phyloP scores from a whole-genome alignment of 2,797 vertebrate species.

The Crax fasciolata region DNA sequence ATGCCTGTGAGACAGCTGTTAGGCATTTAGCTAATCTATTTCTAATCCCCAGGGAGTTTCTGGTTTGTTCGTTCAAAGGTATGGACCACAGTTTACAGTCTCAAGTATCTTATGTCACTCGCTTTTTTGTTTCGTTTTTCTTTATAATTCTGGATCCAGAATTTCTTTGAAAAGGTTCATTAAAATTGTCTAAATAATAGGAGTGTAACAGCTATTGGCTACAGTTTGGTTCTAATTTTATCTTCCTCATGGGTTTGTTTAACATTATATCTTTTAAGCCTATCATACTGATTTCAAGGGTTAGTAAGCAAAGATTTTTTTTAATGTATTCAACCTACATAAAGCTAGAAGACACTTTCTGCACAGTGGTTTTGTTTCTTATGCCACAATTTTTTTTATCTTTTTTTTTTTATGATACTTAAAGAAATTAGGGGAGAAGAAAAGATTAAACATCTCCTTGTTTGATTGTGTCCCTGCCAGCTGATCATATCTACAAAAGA shows the following conservation, averaged over 20 bases:
- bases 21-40: slow-evolving; percentile 83
- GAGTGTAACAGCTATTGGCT: neutral
- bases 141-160: neutral
- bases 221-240: slow-evolving; percentile 18
- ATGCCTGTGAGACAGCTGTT: slow-evolving; percentile 82
- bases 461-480: slow-evolving; percentile 67
- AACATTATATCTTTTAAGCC: slow-evolving; percentile 18
- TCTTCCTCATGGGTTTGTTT: slow-evolving; percentile 30
- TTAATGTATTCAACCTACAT: neutral
- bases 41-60: slow-evolving; percentile 67
- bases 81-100: neutral
- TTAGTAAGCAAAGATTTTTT: slow-evolving; percentile 15
- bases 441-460: slow-evolving; percentile 68
- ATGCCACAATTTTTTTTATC: neutral
- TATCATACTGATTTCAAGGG: slow-evolving; percentile 5
- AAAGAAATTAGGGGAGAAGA: slow-evolving; percentile 64
- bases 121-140: neutral
- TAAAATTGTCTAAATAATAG: slow-evolving; percentile 16
- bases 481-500: slow-evolving; percentile 78
- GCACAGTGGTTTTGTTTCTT: neutral
- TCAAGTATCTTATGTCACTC: neutral
- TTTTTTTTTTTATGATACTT: slow-evolving; percentile 51
- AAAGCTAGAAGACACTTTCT: neutral
- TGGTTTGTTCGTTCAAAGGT: slow-evolving; percentile 65
- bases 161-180: slow-evolving; percentile 8